These are phyloP conservation scores for Portevinia maculata DNA, from an alignment of 2,888 invertebrate genomes.

Conservation along the genomic window DNA sequence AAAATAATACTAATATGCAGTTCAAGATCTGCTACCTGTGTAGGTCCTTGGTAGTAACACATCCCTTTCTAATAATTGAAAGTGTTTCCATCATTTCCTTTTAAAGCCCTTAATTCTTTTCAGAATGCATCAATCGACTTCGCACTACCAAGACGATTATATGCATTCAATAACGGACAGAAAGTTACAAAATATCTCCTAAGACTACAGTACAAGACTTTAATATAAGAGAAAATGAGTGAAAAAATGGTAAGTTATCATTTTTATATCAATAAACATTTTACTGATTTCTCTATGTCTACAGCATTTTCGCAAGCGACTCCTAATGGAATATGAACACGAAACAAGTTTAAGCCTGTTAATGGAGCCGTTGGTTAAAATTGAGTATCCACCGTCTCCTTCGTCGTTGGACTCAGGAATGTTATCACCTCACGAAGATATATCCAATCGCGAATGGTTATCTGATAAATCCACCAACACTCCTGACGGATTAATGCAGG, in stretches of 20 bases:
- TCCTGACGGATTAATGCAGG: background rate
- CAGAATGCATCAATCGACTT: no score
- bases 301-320: slow-evolving; percentile 50
- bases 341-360: background rate
- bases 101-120: no score
- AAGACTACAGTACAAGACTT: no score
- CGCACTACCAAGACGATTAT: no score
- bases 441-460: background rate
- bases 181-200: no score
- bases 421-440: slow-evolving; percentile 16
- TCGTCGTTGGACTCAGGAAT: slow-evolving; percentile 28
- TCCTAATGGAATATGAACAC: slow-evolving; percentile 15
- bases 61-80: no score
- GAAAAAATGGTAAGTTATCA: slow-evolving; percentile 24
- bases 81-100: no score
- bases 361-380: background rate
- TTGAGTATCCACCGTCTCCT: slow-evolving; percentile 28
- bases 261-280: background rate
- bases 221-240: no score
- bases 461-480: background rate
- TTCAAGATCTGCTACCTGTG: no score
- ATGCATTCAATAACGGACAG: no score
- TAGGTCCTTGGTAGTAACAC: no score
- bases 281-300: background rate
- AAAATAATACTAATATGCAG: no score